Conservation (phyloP, 2,113 vertebrate species). For the Dissostichus mawsoni region DNA sequence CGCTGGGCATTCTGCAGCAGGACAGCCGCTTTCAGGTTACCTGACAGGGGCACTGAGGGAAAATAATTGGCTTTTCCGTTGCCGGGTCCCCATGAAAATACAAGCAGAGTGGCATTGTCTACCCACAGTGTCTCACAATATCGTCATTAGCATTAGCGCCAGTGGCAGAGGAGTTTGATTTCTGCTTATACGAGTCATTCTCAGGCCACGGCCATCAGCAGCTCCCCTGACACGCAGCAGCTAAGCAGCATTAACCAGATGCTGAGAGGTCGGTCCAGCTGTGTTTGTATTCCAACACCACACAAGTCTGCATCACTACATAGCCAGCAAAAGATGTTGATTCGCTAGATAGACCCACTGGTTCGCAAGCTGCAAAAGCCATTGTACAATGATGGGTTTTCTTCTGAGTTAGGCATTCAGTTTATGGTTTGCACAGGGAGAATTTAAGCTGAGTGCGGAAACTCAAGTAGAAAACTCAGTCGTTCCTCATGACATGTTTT, state of each 20-base stretch:
- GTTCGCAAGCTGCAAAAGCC: constrained; percentile 57
- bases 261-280: constrained; percentile 43
- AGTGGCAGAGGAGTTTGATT: constrained; percentile 74
- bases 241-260: constrained; percentile 63
- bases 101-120: constrained; percentile 64
- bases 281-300: constrained; percentile 59
- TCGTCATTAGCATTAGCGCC: constrained; percentile 78
- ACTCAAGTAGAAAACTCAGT: constrained; percentile 52
- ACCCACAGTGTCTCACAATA: constrained; percentile 60
- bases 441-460: constrained; percentile 58
- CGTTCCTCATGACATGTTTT: constrained; percentile 34
- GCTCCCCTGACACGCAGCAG: constrained; percentile 58
- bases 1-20: constrained; percentile 71
- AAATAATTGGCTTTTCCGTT: constrained; percentile 84
- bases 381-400: constrained; percentile 72
- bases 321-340: constrained; percentile 62
- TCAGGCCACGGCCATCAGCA: constrained; percentile 56
- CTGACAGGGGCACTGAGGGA: constrained; percentile 84
- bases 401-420: constrained; percentile 69
- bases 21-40: constrained; percentile 82
- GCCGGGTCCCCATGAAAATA: constrained; percentile 78
- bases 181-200: constrained; percentile 65
- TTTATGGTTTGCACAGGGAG: constrained; percentile 55
- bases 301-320: constrained; percentile 48
- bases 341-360: constrained; percentile 63